Conservation (phyloP, 1,140 invertebrate genomes). For the Bradysia coprophila region DNA sequence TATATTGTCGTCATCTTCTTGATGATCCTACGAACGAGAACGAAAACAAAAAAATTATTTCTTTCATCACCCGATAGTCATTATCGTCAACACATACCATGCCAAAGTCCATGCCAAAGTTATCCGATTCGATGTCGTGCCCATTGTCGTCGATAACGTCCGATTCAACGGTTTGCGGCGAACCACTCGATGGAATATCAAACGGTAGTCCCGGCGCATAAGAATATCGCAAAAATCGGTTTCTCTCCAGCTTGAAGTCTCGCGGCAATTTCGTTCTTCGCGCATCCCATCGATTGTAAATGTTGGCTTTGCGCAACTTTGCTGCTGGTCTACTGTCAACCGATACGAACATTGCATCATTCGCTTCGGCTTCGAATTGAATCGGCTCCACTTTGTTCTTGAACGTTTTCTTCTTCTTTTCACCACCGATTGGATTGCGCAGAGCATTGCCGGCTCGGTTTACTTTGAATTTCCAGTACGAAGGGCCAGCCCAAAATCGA, state of each 20-base stretch:
- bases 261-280: conserved; percentile 18
- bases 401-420: background rate
- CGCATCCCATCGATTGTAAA: conserved; percentile 21
- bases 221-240: conserved; percentile 2
- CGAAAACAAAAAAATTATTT: conserved; percentile 1
- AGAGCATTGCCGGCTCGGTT: background rate
- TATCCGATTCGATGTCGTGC: conserved; percentile 5
- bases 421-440: background rate
- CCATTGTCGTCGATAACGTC: background rate
- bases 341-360: background rate
- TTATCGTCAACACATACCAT: conserved; percentile 10
- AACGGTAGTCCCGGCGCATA: conserved; percentile 3
- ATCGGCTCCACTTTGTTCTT: background rate
- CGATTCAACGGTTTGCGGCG: background rate
- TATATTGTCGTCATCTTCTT: background rate
- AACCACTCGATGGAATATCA: background rate
- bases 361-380: background rate
- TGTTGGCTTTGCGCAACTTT: conserved; percentile 15
- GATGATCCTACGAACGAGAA: too few species aligned
- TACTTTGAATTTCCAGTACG: conserved; percentile 19
- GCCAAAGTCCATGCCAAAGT: conserved; percentile 13
- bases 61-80: background rate
- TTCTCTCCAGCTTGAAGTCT: conserved; percentile 11
- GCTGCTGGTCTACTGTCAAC: background rate
- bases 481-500: conserved; percentile 23